Percentiles rank a stretch among this genome's conserved stretches.
phyloP scores from a whole-genome alignment of 2,888 invertebrate species.

The Dendrolimus houi region DNA sequence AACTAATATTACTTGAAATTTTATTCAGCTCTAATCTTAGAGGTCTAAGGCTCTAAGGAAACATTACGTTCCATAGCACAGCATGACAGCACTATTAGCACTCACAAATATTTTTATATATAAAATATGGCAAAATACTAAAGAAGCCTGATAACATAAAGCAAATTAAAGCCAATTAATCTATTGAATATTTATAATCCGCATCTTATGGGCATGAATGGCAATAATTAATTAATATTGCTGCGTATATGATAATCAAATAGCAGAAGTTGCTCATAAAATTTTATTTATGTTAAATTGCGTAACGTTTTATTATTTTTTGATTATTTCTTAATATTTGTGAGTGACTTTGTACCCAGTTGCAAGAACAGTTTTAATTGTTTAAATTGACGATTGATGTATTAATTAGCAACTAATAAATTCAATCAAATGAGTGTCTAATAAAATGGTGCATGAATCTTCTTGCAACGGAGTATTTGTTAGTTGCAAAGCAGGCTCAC shows the following conservation, averaged over 20 bases:
- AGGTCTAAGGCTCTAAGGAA: no score
- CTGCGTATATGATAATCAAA: neutral
- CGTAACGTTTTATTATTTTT: neutral
- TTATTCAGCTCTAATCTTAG: no score
- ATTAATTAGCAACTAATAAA: no score
- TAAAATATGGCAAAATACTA: neutral
- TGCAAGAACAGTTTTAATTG: neutral
- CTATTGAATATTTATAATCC: constrained; percentile 1
- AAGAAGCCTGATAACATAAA: neutral
- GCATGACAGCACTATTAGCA: neutral
- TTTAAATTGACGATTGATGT: no score
- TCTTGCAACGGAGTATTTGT: constrained; percentile 32
- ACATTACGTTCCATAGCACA: no score
- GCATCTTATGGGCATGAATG: neutral
- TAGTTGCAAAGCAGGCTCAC: constrained; percentile 75
- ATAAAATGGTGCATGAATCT: no score
- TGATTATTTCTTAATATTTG: neutral
- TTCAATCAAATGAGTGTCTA: no score
- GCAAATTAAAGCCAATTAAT: neutral
- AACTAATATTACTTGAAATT: no score
- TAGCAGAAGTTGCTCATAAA: neutral
- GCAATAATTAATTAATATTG: neutral
- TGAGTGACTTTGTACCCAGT: neutral
- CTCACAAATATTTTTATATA: neutral
- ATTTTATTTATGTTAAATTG: neutral